Evolutionary conservation across 2,888 invertebrate species (phyloP).

Genomic region (Patella depressa): DNA sequence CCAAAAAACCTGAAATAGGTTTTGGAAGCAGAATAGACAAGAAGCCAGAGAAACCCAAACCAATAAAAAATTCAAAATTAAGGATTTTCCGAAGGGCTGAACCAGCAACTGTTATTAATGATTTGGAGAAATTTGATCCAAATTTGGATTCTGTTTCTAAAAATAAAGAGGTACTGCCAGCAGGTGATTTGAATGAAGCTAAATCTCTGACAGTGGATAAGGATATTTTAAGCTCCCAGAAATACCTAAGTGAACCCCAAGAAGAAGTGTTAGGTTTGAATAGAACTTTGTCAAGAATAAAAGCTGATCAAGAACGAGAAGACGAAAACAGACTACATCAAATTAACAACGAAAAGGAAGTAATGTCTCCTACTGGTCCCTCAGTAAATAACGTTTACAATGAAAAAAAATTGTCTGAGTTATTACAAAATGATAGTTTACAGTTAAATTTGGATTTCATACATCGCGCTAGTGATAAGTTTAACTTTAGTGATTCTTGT

Average conservation of each 20-base stretch:
- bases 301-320: neutral
- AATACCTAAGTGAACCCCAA: conserved; percentile 9
- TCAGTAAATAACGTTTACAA: neutral
- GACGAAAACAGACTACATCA: neutral
- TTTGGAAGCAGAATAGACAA: neutral
- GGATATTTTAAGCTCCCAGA: neutral
- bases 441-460: neutral
- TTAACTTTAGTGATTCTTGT: neutral
- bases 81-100: conserved; percentile 6
- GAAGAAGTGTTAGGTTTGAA: neutral
- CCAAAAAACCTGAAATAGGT: neutral
- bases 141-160: neutral
- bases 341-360: neutral
- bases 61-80: neutral
- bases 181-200: neutral
- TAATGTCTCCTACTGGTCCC: too few relatives aligned
- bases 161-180: neutral
- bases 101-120: conserved; percentile 10
- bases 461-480: neutral
- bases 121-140: neutral
- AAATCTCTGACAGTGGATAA: neutral
- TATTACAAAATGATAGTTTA: neutral
- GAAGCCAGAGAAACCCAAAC: neutral
- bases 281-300: neutral
- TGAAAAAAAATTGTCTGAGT: neutral